A percentile compares a stretch with the other conserved stretches of the same genome.
Evolutionary conservation across 1,140 invertebrate genomes (phyloP).

Genomic region (Drosophila neocordata): DNA sequence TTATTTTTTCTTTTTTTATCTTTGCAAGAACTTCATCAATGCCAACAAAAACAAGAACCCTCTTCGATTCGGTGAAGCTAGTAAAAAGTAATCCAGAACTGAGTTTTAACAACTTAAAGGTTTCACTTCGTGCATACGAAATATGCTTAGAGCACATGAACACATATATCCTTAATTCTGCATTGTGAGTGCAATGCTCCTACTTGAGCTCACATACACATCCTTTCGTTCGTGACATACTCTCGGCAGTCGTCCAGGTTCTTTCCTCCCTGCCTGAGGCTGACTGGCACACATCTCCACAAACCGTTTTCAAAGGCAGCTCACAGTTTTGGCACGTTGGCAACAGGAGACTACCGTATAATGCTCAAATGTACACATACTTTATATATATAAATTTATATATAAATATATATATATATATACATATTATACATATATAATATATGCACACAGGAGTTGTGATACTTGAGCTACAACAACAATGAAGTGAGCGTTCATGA

Average conservation of each 20-base stretch:
- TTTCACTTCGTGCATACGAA: constrained; percentile 71
- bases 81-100: constrained; percentile 42
- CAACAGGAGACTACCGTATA: constrained; percentile 27
- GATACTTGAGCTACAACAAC: constrained; percentile 57
- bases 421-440: constrained; percentile 10
- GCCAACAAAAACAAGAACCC: constrained; percentile 49
- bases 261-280: constrained; percentile 15
- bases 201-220: constrained; percentile 51
- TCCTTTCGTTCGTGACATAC: constrained; percentile 62
- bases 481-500: constrained; percentile 40
- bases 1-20: constrained; percentile 51
- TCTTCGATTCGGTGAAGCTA: constrained; percentile 29
- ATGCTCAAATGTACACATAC: constrained; percentile 31
- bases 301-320: constrained; percentile 2
- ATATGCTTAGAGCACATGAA: constrained; percentile 28
- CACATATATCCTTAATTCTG: constrained; percentile 33
- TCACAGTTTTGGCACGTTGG: constrained; percentile 60
- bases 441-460: constrained; percentile 8
- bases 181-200: constrained; percentile 73
- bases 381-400: neutral
- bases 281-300: constrained; percentile 40
- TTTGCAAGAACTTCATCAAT: constrained; percentile 63
- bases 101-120: constrained; percentile 65
- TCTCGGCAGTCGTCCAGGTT: constrained; percentile 56
- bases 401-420: constrained; percentile 17